phyloP scores from a whole-genome alignment of 2,888 invertebrate species.

The Schizotus pectinicornis region DNA sequence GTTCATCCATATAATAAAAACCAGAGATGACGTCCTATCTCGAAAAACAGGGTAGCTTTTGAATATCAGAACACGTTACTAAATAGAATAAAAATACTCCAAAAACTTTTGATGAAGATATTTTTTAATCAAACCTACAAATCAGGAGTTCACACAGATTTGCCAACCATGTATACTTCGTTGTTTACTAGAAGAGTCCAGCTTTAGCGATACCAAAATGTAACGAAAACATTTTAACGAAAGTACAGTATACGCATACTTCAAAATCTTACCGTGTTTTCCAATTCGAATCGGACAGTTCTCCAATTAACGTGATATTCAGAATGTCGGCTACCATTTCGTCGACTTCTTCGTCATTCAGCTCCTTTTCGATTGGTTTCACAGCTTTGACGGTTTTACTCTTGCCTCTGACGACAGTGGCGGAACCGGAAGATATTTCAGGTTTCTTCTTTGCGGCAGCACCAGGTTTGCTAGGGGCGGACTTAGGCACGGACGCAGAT shows the following conservation, averaged over 20 bases:
- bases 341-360: constrained; percentile 79
- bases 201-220: too few species aligned
- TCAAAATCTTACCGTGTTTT: constrained; percentile 63
- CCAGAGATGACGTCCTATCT: too few species aligned
- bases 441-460: constrained; percentile 37
- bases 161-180: too few species aligned
- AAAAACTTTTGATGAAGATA: too few species aligned
- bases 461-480: not conserved
- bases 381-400: constrained; percentile 33
- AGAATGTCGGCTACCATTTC: constrained; percentile 73
- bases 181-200: too few species aligned
- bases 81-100: too few species aligned
- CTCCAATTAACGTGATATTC: constrained; percentile 66
- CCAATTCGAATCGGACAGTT: constrained; percentile 83
- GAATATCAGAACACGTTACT: too few species aligned
- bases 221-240: too few species aligned
- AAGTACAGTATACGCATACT: not conserved
- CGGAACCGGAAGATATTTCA: constrained; percentile 42
- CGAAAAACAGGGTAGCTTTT: too few species aligned
- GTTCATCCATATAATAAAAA: too few species aligned
- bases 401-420: constrained; percentile 46
- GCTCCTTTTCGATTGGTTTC: constrained; percentile 67
- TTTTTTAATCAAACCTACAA: too few species aligned
- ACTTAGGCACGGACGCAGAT: constrained; percentile 4
- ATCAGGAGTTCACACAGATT: too few species aligned